Base-by-base conservation (phyloP, 2,113 vertebrate species). In the Plestiodon gilberti region DNA sequence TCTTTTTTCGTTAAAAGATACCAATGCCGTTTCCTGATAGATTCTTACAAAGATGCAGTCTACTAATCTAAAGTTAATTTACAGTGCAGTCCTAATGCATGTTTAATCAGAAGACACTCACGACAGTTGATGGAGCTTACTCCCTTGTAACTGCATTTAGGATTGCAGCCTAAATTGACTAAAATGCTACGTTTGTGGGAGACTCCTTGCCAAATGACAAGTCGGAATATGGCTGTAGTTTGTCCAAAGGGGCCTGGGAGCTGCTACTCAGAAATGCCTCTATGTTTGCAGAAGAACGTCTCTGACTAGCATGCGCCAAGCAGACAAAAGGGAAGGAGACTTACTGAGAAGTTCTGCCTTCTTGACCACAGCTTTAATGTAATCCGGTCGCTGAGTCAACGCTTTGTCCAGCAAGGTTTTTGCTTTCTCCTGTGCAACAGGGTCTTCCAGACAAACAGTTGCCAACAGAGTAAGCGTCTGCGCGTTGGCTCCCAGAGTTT, bases 311-410 rank as follows among this genome's bases (percentile, higher is more conserved):
- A 13, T 48, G 52, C 33, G 3, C 3, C 18, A 13, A 17, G 14
- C 23, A 22, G 15, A 73, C 1, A 13, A 62, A 52, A 61, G 57
- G 55, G 35, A 35, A 84, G 85, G 2, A 11, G 69, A 95, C 97
- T 97, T 95, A 99, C 99, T 99, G 82, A 99, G 98, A 18, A 99
- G 96, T 55, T 99, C 99, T 1, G 99, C 98, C 93, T 99, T 99
- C 93, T 99, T 99, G 43, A 99, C 98, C 81, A 99, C 99, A 10
- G 99, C 99, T 94, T 99, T 99, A 92, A 98, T 98, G 91, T 99
- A 99, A 93, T 99, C 98, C 0, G 99, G 99, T 83, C 98, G 98
- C 94, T 99, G 99, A 0, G 97, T 97, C 38, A 99, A 96, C 0
- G 99, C 99, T 96, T 98, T 99, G 92, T 99, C 99, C 95, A 99